phyloP scores from a whole-genome alignment of 1,140 invertebrate species.

The Dendroctonus ponderosae region DNA sequence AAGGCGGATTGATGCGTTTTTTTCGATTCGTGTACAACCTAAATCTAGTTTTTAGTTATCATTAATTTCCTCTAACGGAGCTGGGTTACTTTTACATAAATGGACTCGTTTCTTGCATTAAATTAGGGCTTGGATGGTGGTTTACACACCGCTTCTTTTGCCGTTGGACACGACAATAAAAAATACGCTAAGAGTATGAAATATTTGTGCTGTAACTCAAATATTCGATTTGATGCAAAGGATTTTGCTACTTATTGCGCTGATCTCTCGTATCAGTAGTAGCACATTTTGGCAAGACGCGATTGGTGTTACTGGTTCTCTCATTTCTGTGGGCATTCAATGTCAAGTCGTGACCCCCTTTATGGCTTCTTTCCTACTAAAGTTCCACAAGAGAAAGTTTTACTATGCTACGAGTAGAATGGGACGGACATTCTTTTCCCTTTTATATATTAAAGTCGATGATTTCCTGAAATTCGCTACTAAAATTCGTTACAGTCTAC shows the following conservation, averaged over 20 bases:
- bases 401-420: slow-evolving; percentile 26
- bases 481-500: slow-evolving; percentile 11
- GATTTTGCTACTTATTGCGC: too few relatives aligned
- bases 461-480: slow-evolving; percentile 2
- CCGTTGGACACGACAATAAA: too few relatives aligned
- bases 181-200: too few relatives aligned
- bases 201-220: too few relatives aligned
- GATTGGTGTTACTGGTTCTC: slow-evolving; percentile 29
- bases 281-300: slow-evolving; percentile 16
- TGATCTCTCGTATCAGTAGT: not conserved
- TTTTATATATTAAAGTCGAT: slow-evolving; percentile 25
- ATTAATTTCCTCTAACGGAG: too few relatives aligned
- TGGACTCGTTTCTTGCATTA: too few relatives aligned
- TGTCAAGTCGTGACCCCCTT: slow-evolving; percentile 31
- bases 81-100: too few relatives aligned
- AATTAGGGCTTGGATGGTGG: too few relatives aligned
- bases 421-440: slow-evolving; percentile 31
- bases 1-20: not conserved
- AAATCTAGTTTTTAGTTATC: too few relatives aligned
- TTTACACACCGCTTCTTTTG: too few relatives aligned
- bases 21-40: too few relatives aligned
- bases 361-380: slow-evolving; percentile 27
- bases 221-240: too few relatives aligned
- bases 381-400: slow-evolving; percentile 32
- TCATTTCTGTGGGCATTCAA: slow-evolving; percentile 29